Conservation (phyloP, 1,140 invertebrate species). For the Drosophila malerkotliana region DNA sequence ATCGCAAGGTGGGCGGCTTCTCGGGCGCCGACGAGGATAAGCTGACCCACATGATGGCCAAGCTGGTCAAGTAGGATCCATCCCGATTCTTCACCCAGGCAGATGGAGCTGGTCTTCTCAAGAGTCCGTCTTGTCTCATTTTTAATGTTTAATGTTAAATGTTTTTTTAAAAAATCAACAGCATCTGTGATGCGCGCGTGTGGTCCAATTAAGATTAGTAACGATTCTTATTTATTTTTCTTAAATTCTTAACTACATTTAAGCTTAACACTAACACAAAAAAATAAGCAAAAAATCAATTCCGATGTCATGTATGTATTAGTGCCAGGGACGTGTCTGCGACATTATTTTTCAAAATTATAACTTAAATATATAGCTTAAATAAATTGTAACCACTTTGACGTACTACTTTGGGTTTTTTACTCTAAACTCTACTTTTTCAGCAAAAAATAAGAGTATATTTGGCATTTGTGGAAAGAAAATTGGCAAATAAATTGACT, state of each 20-base stretch:
- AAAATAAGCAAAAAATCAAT: not conserved
- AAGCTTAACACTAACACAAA: not conserved
- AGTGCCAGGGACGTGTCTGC: conserved; percentile 5
- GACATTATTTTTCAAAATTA: not conserved
- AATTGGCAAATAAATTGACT: too few species aligned
- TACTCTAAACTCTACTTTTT: not conserved
- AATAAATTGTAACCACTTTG: conserved; percentile 7
- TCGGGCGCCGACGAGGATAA: conserved; percentile 59
- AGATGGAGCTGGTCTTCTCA: not conserved
- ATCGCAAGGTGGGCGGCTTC: conserved; percentile 31
- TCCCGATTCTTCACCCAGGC: too few species aligned
- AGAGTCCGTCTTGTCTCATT: not conserved
- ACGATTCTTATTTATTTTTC: not conserved
- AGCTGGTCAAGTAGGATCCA: conserved; percentile 33
- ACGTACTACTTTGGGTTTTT: not conserved
- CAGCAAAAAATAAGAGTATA: not conserved
- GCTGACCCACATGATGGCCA: conserved; percentile 41
- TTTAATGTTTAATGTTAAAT: conserved; percentile 5
- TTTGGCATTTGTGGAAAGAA: too few species aligned
- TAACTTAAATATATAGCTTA: not conserved
- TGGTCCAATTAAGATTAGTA: too few species aligned
- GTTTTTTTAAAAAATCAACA: not conserved
- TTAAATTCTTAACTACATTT: not conserved
- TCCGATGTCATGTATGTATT: conserved; percentile 4
- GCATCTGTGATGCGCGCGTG: too few species aligned